Base-by-base conservation (phyloP, 2,888 invertebrate species). In the Meghimatium bilineatum region DNA sequence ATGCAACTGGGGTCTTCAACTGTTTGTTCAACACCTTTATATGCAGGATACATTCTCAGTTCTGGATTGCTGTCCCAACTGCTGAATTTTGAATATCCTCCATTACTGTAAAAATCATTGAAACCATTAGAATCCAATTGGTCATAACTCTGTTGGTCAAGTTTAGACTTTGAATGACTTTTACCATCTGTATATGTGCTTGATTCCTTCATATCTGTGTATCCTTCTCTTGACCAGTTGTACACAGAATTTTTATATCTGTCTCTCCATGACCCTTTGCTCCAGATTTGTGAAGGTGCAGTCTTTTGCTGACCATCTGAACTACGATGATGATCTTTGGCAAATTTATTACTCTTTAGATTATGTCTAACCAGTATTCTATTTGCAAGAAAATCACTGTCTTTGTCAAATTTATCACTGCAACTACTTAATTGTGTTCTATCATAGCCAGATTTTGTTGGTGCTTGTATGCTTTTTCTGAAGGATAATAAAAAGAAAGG, bases 211-310 rank as follows among this genome's bases (percentile, higher is more conserved):
- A n/a, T n/a, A 69, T 69, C 36, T 17, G 17, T 34, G 36, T 20
- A 36, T 20, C 36, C 23, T 69, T 69, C 69, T 36, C 69, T 69
- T 69, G 69, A 20, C 69, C 69, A 69, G 34, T 69, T 12, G 69
- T 36, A 36, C 2, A 3, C 8, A 23, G 34, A 34, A 69, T 69
- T 36, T 34, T 29, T 66, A 69, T 69, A 34, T 36, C 69, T 36
- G 34, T 23, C 36, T 36, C 29, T 36, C 69, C 69, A 36, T 34
- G 36, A 69, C 14, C 36, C 36, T 36, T 36, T 69, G 23, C 23
- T 36, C 69, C 69, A 69, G 36, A 69, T 69, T 36, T 69, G 69
- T 69, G 69, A 69, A 69, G 36, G 26, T 20, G 8, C 26, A 69
- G 5, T 20, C 5, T 69, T 69, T 6, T 36, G 36, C 1, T 69